Conservation (phyloP, 37 sponge, comb jelly and placozoan species). For the Bolinopsis microptera region DNA sequence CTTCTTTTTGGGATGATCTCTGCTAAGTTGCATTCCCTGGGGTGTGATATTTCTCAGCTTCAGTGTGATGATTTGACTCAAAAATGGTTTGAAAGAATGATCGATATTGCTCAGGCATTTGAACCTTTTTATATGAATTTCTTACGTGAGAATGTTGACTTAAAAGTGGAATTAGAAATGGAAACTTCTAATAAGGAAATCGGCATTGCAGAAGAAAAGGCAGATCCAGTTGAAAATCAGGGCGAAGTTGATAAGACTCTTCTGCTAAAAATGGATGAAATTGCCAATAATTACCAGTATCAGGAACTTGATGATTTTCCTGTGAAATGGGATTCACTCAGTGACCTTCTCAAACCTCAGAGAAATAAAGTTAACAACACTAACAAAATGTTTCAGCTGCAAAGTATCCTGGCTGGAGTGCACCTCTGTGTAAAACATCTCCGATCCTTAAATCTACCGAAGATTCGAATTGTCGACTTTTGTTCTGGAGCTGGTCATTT, state of each 20-base stretch:
- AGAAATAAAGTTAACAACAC: not conserved
- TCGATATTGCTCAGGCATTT: not conserved
- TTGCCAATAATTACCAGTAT: not conserved
- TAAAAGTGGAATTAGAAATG: not conserved
- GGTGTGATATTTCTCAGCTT: not conserved
- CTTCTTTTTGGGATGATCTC: not conserved
- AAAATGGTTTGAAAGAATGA: not conserved
- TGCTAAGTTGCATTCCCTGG: not conserved
- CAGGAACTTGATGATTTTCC: not conserved
- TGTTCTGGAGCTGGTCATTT: constrained; percentile 63
- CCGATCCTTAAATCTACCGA: not conserved
- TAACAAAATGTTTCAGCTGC: constrained; percentile 56
- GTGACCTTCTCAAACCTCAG: constrained; percentile 21
- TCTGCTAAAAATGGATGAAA: not conserved
- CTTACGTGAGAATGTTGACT: not conserved
- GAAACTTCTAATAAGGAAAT: not conserved
- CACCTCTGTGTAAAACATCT: not conserved
- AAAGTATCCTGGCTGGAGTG: constrained; percentile 13
- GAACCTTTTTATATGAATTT: not conserved
- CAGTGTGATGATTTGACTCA: not conserved
- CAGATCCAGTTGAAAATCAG: not conserved
- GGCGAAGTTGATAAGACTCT: not conserved
- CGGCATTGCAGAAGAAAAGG: too few relatives aligned
- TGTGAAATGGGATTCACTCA: constrained; percentile 19
- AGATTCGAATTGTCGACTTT: constrained; percentile 49